Evolutionary conservation across 2,888 invertebrate genomes (phyloP), one percentile per base, ranked within the genome.

Genomic region (Macrosoma leucophasiata): DNA sequence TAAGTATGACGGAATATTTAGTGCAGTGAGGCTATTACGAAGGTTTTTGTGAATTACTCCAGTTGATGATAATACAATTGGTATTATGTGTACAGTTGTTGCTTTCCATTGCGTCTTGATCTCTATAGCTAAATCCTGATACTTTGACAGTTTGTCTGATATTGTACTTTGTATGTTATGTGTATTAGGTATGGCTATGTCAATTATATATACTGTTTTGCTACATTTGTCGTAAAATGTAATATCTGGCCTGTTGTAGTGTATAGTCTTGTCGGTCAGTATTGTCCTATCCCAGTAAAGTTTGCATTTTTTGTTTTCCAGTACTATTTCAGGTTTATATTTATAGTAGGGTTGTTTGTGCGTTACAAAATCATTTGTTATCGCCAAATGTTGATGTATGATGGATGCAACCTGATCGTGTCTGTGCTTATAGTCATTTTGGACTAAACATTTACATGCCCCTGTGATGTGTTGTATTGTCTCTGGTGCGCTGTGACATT

Each of bases 361-460:
- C n/a, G 12, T 10, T 14, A 10, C 30, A 18, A 20, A 19, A 7
- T 12, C 23, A 9, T 28, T 9, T 27, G 29, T 24, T 2, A 17
- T 6, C 8, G 39, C 39, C 4, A 39, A 13, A 10, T 35, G 13
- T 34, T 39, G 34, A 21, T 21, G 21, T 2, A 39, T 35, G 3
- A 32, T 31, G 13, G 23, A 25, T 2, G 32, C 39, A 4, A 39
- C 30, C 9, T 39, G 40, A 17, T 44, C 29, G 11, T 43, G 38
- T 21, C 38, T 17, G 24, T 33, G 29, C 17, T 33, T 37, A 14
- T 33, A 37, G 14, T 37, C 33, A 10, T 28, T 37, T 7, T 33
- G 33, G n/a, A 21, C 27, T 25, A 33, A 22, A 2, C 17, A 4
- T 37, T 20, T 23, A 14, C 32, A 37, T n/a, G 32, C 29, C 17